Evolutionary conservation across 2,888 invertebrate species (phyloP).

Genomic region (Imbricaverruca yamaguchii): DNA sequence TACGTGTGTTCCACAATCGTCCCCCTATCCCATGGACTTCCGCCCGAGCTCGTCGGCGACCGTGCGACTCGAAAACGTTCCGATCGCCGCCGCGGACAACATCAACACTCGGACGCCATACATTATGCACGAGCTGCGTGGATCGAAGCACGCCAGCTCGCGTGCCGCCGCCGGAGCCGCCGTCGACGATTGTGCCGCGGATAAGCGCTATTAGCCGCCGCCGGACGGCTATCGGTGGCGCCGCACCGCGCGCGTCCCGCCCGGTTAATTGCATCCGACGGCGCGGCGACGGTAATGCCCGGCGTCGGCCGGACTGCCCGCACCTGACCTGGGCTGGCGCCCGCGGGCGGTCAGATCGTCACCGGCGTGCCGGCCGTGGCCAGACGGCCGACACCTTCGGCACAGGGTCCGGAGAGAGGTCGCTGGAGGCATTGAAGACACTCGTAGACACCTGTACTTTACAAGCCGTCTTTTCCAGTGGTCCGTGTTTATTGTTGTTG

Average conservation of each 20-base stretch:
- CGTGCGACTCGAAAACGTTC: too few relatives aligned
- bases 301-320: too few relatives aligned
- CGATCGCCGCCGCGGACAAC: too few relatives aligned
- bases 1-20: too few relatives aligned
- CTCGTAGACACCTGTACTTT: too few relatives aligned
- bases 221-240: not conserved
- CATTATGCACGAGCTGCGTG: not conserved
- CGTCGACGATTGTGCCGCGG: not conserved
- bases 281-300: not conserved
- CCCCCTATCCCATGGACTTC: too few relatives aligned
- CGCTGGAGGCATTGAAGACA: not conserved
- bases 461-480: too few relatives aligned
- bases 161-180: not conserved
- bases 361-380: not conserved
- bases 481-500: too few relatives aligned
- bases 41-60: too few relatives aligned
- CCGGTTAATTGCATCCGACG: not conserved
- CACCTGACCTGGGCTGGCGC: too few relatives aligned
- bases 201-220: constrained; percentile 1
- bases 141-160: not conserved
- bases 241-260: not conserved
- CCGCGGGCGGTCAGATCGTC: not conserved
- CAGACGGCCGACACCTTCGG: not conserved
- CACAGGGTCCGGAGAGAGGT: not conserved
- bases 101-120: not conserved